A percentile compares a stretch with the other conserved stretches of the same genome.
These are phyloP conservation scores for Prochilodus magdalenae DNA, from an alignment of 2,113 vertebrate genomes.

Conservation along the genomic window DNA sequence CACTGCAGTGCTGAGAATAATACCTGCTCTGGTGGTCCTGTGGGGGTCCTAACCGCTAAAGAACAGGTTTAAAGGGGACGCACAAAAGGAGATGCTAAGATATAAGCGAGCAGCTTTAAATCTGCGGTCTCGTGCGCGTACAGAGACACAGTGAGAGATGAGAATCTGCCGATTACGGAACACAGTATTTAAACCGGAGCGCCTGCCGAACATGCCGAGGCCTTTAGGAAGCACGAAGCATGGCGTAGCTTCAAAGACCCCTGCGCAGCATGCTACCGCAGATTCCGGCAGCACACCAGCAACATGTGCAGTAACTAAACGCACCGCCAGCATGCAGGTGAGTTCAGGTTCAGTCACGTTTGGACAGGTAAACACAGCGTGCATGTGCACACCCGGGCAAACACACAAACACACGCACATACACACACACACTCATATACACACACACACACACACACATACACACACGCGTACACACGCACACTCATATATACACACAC, in stretches of 20 bases:
- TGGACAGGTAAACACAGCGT: constrained; percentile 37
- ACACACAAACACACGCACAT: constrained; percentile 31
- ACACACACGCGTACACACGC: constrained; percentile 22
- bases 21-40: too few species aligned
- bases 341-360: constrained; percentile 38
- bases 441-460: constrained; percentile 29
- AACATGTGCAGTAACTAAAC: constrained; percentile 18
- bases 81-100: too few species aligned
- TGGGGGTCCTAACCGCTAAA: too few species aligned
- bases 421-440: constrained; percentile 11
- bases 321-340: constrained; percentile 48
- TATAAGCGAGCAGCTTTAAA: too few species aligned
- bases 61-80: too few species aligned
- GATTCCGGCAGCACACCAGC: constrained; percentile 1
- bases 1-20: too few species aligned
- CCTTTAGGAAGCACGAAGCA: not conserved
- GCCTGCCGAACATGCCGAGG: not conserved
- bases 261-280: constrained; percentile 10
- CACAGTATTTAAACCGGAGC: constrained; percentile 3
- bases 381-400: too few species aligned
- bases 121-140: not conserved
- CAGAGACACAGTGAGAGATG: not conserved
- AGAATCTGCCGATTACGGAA: constrained; percentile 13
- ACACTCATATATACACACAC: constrained; percentile 32
- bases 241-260: constrained; percentile 12